Conservation (phyloP, 2,113 vertebrate species). For the Xenotilapia leptura region DNA sequence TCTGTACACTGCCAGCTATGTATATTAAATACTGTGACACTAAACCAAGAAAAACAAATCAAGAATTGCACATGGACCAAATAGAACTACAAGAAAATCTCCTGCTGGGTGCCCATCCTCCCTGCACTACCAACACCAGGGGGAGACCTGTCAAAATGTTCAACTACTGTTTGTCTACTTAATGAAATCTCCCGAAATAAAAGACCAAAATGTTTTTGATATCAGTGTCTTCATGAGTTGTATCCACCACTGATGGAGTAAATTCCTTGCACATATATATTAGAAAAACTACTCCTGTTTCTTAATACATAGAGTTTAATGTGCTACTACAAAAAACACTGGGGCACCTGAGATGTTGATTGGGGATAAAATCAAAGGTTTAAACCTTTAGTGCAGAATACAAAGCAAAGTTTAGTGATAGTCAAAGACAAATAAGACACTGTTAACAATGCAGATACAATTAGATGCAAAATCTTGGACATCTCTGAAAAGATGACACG, state of each 20-base stretch:
- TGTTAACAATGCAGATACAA: not conserved
- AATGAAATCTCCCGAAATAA: conserved; percentile 38
- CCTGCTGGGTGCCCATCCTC: not conserved
- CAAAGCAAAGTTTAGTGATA: not conserved
- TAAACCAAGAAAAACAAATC: not conserved
- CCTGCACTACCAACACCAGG: not conserved
- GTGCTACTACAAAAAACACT: accelerated
- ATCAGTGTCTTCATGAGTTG: not conserved
- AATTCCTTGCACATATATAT: not conserved
- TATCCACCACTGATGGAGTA: not conserved
- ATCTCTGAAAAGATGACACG: not conserved
- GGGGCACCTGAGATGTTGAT: not conserved
- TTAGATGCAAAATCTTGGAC: not conserved
- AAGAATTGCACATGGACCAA: conserved; percentile 33
- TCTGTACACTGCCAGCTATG: conserved; percentile 85
- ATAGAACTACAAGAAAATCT: not conserved
- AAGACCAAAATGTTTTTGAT: not conserved
- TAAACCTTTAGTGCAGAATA: not conserved
- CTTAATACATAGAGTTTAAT: not conserved
- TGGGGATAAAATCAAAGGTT: not conserved
- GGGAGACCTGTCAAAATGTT: not conserved
- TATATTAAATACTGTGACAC: conserved; percentile 75
- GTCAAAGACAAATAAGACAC: not conserved
- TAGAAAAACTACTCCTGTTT: not conserved
- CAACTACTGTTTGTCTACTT: conserved; percentile 38